phyloP scores from a whole-genome alignment of 2,113 vertebrate genomes.

The Hippolais icterina region DNA sequence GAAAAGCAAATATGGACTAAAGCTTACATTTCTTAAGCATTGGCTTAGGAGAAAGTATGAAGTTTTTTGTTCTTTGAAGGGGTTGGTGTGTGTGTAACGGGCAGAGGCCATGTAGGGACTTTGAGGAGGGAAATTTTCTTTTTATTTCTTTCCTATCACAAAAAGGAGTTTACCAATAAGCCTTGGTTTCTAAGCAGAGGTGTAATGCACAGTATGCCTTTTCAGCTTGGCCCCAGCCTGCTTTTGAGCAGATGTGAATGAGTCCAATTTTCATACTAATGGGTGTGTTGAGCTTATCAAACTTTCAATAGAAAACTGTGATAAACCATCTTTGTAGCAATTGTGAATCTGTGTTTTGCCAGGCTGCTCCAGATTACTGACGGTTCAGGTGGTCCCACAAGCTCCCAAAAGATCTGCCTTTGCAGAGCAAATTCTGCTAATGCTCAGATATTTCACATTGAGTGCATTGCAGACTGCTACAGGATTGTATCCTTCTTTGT shows the following conservation, averaged over 20 bases:
- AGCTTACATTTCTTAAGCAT: background rate
- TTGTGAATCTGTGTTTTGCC: background rate
- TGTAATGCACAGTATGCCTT: background rate
- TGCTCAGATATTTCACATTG: background rate
- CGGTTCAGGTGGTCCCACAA: background rate
- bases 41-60: background rate
- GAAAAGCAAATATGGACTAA: background rate
- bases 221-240: background rate
- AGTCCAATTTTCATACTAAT: constrained; percentile 6
- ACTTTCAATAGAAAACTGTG: background rate
- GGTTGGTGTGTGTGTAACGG: background rate
- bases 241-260: background rate
- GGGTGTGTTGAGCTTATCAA: background rate
- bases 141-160: background rate
- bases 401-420: background rate
- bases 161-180: background rate
- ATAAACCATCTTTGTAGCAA: background rate
- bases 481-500: background rate
- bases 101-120: background rate
- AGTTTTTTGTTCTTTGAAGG: background rate
- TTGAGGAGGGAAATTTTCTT: background rate
- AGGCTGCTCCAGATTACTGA: background rate
- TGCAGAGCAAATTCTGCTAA: background rate
- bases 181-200: background rate
- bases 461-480: background rate